Percentiles rank a stretch among this genome's conserved stretches.
Evolutionary conservation across 2,113 vertebrate species (phyloP).

Genomic region (Athene cunicularia): DNA sequence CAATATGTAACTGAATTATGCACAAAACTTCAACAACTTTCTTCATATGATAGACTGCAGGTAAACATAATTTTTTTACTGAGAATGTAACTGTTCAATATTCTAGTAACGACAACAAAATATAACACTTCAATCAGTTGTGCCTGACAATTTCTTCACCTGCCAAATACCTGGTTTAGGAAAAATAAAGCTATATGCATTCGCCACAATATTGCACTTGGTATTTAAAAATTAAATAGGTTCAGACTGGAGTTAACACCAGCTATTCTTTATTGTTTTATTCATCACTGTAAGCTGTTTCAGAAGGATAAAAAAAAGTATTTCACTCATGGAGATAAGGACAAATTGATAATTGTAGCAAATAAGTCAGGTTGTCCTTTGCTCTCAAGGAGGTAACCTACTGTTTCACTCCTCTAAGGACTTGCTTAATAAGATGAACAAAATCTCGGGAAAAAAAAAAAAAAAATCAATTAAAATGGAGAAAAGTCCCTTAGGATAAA

Average conservation of each 20-base stretch:
- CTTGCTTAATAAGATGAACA: slow-evolving; percentile 75
- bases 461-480: slow-evolving; percentile 78
- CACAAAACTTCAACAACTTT: neutral
- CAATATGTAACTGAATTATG: neutral
- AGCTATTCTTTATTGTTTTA: slow-evolving; percentile 37
- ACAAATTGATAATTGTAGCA: slow-evolving; percentile 66
- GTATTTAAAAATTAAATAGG: slow-evolving; percentile 53
- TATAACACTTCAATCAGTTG: neutral
- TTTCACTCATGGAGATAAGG: slow-evolving; percentile 56
- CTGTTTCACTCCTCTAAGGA: slow-evolving; percentile 73
- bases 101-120: slow-evolving; percentile 23
- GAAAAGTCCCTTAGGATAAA: slow-evolving; percentile 74
- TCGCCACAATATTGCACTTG: slow-evolving; percentile 11
- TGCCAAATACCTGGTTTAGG: slow-evolving; percentile 23
- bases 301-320: slow-evolving; percentile 55
- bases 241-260: slow-evolving; percentile 8
- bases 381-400: slow-evolving; percentile 72
- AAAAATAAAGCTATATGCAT: slow-evolving; percentile 4
- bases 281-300: slow-evolving; percentile 53
- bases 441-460: slow-evolving; percentile 63
- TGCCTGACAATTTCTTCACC: neutral
- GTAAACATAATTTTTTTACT: neutral
- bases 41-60: neutral
- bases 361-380: slow-evolving; percentile 72
- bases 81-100: slow-evolving; percentile 7